Conservation (phyloP, 2,888 invertebrate genomes). For the Lasioglossum calceatum region DNA sequence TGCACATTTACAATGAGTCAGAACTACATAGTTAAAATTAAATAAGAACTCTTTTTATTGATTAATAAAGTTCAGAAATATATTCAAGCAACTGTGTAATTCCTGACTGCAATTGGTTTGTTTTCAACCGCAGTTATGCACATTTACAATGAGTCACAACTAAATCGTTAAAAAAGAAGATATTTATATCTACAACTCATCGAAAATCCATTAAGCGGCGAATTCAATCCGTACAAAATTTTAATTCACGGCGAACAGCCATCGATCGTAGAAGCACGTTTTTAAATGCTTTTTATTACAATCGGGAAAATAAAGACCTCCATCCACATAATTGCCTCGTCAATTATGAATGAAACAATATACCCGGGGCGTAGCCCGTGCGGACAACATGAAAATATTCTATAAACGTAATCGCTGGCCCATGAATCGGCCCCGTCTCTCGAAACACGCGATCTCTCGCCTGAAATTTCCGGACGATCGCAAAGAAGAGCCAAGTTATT, state of each 20-base stretch:
- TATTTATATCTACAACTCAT: no score
- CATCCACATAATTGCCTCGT: conserved; percentile 55
- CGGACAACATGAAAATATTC: conserved; percentile 39
- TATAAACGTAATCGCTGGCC: conserved; percentile 37
- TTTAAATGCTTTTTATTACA: background rate
- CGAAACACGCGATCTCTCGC: background rate
- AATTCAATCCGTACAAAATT: background rate
- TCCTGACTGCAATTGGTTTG: no score
- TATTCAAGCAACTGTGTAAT: no score
- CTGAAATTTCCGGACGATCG: background rate
- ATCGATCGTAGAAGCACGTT: background rate
- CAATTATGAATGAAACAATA: conserved; percentile 64
- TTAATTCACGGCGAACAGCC: background rate
- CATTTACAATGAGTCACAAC: no score
- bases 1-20: no score
- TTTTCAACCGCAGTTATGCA: no score
- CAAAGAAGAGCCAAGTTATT: conserved; percentile 10
- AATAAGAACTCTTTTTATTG: no score
- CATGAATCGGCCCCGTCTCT: background rate
- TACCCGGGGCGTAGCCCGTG: background rate
- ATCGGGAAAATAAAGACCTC: background rate
- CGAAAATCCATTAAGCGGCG: background rate
- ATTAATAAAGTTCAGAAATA: no score
- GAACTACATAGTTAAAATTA: no score
- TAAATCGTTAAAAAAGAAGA: no score